Evolutionary conservation across 1,140 invertebrate species (phyloP).

Genomic region (Rhizoglyphus robini): DNA sequence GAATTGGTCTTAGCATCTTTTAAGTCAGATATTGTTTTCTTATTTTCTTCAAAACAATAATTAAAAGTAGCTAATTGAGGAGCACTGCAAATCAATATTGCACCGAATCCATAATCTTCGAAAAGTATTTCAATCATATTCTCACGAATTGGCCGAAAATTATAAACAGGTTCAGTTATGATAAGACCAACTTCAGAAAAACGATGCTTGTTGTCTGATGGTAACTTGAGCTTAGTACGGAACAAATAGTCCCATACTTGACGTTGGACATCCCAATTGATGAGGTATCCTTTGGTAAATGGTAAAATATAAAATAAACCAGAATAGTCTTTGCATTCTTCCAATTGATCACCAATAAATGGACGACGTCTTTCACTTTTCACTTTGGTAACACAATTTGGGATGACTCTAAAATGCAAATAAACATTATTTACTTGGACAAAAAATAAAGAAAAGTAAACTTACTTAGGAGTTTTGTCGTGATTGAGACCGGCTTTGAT

Average conservation of each 20-base stretch:
- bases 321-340: constrained; percentile 89
- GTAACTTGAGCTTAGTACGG: constrained; percentile 21
- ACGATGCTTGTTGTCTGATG: constrained; percentile 31
- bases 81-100: constrained; percentile 60
- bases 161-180: constrained; percentile 90
- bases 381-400: constrained; percentile 95
- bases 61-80: constrained; percentile 17
- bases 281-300: constrained; percentile 85
- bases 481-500: constrained; percentile 65
- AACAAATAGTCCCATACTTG: constrained; percentile 89
- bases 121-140: constrained; percentile 89
- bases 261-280: constrained; percentile 91
- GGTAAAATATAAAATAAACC: constrained; percentile 85
- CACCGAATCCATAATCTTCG: constrained; percentile 87
- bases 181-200: constrained; percentile 54
- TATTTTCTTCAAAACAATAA: neutral
- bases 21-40: neutral
- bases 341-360: constrained; percentile 80
- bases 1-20: neutral
- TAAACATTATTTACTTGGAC: constrained; percentile 17
- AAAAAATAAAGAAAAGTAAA: constrained; percentile 23
- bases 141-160: constrained; percentile 83
- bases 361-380: constrained; percentile 83
- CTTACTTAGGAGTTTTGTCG: constrained; percentile 50
- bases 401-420: constrained; percentile 47